A percentile compares a stretch with the other conserved stretches of the same genome.
Evolutionary conservation across 2,797 vertebrate genomes (phyloP).

Genomic region (Argya squamiceps): DNA sequence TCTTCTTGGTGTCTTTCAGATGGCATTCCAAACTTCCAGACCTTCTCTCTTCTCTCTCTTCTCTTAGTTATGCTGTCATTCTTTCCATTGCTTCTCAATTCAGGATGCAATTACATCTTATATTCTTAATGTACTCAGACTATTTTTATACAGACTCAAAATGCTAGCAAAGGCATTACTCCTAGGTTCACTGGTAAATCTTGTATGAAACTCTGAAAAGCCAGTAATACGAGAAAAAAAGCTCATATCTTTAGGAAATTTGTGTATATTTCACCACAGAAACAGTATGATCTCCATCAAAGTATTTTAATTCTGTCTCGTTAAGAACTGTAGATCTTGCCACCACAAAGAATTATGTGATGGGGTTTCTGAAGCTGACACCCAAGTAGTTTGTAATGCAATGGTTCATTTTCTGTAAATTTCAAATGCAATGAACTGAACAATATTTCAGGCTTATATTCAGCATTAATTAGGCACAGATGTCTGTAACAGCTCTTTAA

Average conservation of each 20-base stretch:
- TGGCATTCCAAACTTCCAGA: neutral
- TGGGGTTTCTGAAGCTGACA: neutral
- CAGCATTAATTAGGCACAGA: neutral
- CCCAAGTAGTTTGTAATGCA: neutral
- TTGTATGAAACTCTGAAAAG: neutral
- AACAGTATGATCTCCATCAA: neutral
- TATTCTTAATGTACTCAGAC: neutral
- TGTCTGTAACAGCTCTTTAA: neutral
- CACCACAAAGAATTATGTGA: neutral
- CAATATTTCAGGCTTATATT: neutral
- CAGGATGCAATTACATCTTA: neutral
- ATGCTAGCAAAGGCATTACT: neutral
- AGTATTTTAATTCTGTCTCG: neutral
- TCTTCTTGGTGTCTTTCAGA: constrained; percentile 1
- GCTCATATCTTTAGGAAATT: neutral
- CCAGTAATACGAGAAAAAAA: neutral
- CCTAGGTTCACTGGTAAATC: neutral
- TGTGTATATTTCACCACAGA: neutral
- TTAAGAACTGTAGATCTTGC: neutral
- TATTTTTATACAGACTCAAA: neutral
- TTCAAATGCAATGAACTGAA: neutral
- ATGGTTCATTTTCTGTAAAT: neutral
- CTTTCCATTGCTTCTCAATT: neutral
- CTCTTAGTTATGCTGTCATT: neutral
- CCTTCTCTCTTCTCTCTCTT: neutral